Percentiles rank a stretch among this genome's conserved stretches.
These are phyloP conservation scores for Torymus texanus DNA, from an alignment of 2,888 invertebrate species.

Conservation along the genomic window DNA sequence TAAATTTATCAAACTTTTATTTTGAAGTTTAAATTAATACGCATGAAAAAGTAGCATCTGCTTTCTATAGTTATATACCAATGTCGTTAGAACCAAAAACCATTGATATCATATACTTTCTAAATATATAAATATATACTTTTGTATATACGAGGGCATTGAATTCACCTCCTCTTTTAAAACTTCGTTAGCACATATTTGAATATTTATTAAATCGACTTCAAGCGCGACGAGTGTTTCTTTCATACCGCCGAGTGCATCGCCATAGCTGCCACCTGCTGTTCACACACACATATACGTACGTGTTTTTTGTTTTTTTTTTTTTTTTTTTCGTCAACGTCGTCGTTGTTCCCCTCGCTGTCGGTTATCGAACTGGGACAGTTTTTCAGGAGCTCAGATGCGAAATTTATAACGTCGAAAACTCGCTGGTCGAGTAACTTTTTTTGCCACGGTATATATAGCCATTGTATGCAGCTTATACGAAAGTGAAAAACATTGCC, in stretches of 20 bases:
- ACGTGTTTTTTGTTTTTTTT: background rate
- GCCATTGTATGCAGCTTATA: no score
- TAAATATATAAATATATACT: no score
- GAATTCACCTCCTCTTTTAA: background rate
- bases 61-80: no score
- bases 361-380: background rate
- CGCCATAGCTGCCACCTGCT: slow-evolving; percentile 4
- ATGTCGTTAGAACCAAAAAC: no score
- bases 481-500: no score
- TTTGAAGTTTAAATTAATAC: background rate
- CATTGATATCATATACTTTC: no score
- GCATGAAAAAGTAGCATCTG: no score
- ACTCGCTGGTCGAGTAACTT: slow-evolving; percentile 1
- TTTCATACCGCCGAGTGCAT: background rate
- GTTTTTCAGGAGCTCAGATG: slow-evolving; percentile 21
- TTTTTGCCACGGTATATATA: background rate
- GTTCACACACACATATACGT: background rate
- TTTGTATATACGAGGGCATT: no score
- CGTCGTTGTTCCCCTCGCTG: no score
- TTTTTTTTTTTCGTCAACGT: background rate
- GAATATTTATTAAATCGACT: slow-evolving; percentile 6
- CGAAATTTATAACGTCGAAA: slow-evolving; percentile 35
- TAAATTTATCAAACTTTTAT: no score
- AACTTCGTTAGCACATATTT: background rate
- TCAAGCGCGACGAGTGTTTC: background rate